Evolutionary conservation across 2,888 invertebrate species (phyloP).

Genomic region (Rhamphomyia laevipes): DNA sequence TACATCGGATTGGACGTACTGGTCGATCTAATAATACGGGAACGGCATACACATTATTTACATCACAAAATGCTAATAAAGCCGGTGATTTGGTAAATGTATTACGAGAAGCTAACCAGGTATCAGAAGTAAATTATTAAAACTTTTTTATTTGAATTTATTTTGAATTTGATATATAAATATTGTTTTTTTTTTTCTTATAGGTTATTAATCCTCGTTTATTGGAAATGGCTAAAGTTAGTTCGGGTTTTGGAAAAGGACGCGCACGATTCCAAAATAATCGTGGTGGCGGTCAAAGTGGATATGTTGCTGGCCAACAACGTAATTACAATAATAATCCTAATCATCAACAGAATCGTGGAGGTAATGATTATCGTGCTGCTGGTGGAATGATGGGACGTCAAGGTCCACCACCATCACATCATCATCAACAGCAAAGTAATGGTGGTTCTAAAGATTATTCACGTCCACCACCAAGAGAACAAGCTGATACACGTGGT

Average conservation of each 20-base stretch:
- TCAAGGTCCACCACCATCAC: slow-evolving; percentile 13
- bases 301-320: slow-evolving; percentile 23
- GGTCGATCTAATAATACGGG: slow-evolving; percentile 87
- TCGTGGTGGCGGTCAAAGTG: slow-evolving; percentile 20
- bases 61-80: slow-evolving; percentile 79
- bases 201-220: slow-evolving; percentile 77
- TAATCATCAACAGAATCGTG: slow-evolving; percentile 7
- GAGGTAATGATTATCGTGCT: slow-evolving; percentile 10
- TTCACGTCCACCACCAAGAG: slow-evolving; percentile 5
- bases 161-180: neutral
- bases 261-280: slow-evolving; percentile 13
- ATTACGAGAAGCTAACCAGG: slow-evolving; percentile 86
- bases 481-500: slow-evolving; percentile 14
- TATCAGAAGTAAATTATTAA: slow-evolving; percentile 20
- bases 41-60: slow-evolving; percentile 94
- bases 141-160: neutral
- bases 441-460: slow-evolving; percentile 8
- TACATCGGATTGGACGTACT: slow-evolving; percentile 86
- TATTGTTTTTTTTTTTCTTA: neutral
- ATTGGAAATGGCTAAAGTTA: slow-evolving; percentile 51
- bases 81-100: slow-evolving; percentile 86
- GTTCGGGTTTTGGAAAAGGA: slow-evolving; percentile 25
- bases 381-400: slow-evolving; percentile 11
- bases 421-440: slow-evolving; percentile 8
- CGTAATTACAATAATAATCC: slow-evolving; percentile 20